Percentiles rank a stretch among this genome's conserved stretches.
These are phyloP conservation scores for Diadromus collaris DNA, from an alignment of 2,888 invertebrate species.

Conservation along the genomic window DNA sequence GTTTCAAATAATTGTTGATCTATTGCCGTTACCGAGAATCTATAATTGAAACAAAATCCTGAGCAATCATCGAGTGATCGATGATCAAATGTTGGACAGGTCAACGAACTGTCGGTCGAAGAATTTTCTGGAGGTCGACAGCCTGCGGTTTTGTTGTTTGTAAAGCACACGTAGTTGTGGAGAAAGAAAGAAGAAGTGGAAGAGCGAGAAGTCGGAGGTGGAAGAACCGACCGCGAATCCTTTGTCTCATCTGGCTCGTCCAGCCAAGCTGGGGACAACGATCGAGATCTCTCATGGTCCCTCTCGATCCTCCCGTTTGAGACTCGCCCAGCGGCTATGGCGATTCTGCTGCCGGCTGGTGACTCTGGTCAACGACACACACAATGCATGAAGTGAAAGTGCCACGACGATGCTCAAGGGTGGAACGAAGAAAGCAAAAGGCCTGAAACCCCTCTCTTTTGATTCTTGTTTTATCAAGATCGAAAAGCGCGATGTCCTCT, in stretches of 20 bases:
- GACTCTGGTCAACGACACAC: conserved; percentile 34
- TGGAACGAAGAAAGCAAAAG: conserved; percentile 1
- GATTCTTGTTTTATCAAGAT: not conserved
- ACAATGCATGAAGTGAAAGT: conserved; percentile 40
- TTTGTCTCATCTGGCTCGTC: conserved; percentile 57
- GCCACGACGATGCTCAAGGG: not conserved
- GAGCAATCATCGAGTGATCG: not conserved
- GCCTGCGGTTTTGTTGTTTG: conserved; percentile 48
- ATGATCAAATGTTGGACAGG: conserved; percentile 25
- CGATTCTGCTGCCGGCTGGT: conserved; percentile 26
- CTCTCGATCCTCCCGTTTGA: conserved; percentile 10
- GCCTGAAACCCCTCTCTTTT: not conserved
- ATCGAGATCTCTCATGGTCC: conserved; percentile 35
- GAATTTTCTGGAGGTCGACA: conserved; percentile 52
- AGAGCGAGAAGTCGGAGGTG: conserved; percentile 6
- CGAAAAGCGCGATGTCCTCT: not conserved
- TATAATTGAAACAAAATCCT: not conserved
- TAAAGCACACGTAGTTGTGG: conserved; percentile 23
- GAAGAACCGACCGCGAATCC: conserved; percentile 54
- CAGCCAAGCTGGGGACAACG: conserved; percentile 18
- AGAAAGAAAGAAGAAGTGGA: conserved; percentile 47
- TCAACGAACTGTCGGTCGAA: conserved; percentile 45
- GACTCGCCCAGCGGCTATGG: not conserved
- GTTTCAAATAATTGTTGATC: not conserved
- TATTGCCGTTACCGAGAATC: not conserved